A percentile compares a stretch with the other conserved stretches of the same genome.
Evolutionary conservation across 2,113 vertebrate genomes (phyloP).

Genomic region (Mus pahari): DNA sequence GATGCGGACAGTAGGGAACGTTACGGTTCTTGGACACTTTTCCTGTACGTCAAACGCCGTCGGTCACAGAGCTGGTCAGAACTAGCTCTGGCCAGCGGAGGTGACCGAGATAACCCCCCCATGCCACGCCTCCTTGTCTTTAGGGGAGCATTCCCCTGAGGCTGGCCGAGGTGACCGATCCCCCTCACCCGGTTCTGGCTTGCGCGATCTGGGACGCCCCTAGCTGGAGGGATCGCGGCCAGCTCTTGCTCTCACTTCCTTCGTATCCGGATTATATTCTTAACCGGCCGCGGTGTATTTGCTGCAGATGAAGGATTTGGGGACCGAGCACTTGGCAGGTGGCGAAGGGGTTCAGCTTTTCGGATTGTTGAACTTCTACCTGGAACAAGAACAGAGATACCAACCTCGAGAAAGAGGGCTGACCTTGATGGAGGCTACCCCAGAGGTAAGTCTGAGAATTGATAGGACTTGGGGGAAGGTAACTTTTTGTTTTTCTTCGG

Average conservation of each 20-base stretch:
- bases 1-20: not conserved
- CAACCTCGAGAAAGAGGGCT: constrained; percentile 94
- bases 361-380: constrained; percentile 92
- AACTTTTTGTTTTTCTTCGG: not conserved
- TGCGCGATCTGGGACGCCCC: not conserved
- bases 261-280: not conserved
- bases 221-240: not conserved
- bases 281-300: constrained; percentile 23
- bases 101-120: not conserved
- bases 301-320: constrained; percentile 84
- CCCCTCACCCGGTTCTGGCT: too few relatives aligned
- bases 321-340: constrained; percentile 83
- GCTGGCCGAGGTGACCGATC: not conserved
- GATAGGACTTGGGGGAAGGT: not conserved
- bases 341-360: constrained; percentile 93
- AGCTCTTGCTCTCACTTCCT: not conserved
- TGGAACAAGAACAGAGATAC: constrained; percentile 92
- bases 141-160: not conserved
- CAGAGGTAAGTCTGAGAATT: constrained; percentile 82
- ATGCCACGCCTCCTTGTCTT: constrained; percentile 63
- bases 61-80: not conserved
- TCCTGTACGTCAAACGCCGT: not conserved
- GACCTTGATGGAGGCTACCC: constrained; percentile 91
- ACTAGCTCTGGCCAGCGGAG: not conserved
- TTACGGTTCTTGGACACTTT: not conserved